These are phyloP conservation scores for Hydrotaea cyrtoneurina DNA, from an alignment of 2,888 invertebrate species.

Conservation along the genomic window DNA sequence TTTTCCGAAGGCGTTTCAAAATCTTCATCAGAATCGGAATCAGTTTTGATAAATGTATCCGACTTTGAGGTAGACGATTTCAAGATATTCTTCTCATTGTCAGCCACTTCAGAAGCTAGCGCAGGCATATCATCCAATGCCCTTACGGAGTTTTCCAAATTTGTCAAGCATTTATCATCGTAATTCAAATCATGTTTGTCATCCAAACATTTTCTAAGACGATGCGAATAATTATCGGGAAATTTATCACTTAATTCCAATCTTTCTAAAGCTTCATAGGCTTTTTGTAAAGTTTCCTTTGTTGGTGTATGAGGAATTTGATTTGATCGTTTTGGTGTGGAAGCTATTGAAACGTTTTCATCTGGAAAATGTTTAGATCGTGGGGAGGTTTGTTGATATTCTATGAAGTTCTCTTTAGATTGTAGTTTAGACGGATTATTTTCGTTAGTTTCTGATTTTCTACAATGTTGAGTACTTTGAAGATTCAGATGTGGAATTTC, in stretches of 20 bases:
- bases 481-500: background rate
- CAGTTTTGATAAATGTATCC: constrained; percentile 10
- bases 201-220: no score
- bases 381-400: background rate
- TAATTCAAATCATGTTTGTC: no score
- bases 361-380: background rate
- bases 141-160: background rate
- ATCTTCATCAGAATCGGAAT: background rate
- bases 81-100: background rate
- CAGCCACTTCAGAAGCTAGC: background rate
- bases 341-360: background rate
- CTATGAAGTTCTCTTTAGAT: background rate
- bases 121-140: background rate
- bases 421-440: no score
- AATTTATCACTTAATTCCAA: background rate
- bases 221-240: background rate
- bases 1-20: constrained; percentile 12
- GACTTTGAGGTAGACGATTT: background rate
- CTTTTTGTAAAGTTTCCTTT: constrained; percentile 9
- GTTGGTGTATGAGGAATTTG: background rate
- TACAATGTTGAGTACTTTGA: background rate
- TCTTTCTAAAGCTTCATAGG: background rate
- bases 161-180: background rate
- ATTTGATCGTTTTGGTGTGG: background rate
- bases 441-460: background rate